Conservation (phyloP, 1,140 invertebrate genomes). For the Episyrphus balteatus region DNA sequence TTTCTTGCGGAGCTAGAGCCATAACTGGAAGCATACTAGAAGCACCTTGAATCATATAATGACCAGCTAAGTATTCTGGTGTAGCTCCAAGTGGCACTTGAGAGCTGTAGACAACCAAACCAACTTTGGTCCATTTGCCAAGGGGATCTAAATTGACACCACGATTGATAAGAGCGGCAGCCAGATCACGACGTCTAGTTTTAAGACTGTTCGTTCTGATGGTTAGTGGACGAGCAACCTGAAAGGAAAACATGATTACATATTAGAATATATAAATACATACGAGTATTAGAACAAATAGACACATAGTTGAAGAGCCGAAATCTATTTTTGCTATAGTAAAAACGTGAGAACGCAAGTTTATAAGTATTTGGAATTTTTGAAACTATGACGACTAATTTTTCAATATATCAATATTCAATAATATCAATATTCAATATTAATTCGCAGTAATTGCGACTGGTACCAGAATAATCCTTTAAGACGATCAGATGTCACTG, state of each 20-base stretch:
- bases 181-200: constrained; percentile 84
- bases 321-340: no score
- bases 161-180: constrained; percentile 85
- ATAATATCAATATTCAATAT: no score
- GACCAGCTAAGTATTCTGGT: constrained; percentile 96
- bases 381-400: no score
- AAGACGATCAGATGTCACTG: no score
- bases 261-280: not conserved
- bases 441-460: no score
- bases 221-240: constrained; percentile 88
- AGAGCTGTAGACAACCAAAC: constrained; percentile 90
- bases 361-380: no score
- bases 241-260: constrained; percentile 48
- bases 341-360: no score
- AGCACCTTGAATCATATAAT: constrained; percentile 97
- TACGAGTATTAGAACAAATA: not conserved
- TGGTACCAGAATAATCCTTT: no score
- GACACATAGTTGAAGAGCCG: not conserved
- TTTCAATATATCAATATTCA: no score
- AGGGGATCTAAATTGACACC: constrained; percentile 97
- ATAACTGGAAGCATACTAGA: constrained; percentile 94
- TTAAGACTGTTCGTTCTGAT: constrained; percentile 94
- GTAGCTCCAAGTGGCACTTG: constrained; percentile 97
- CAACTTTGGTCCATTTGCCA: constrained; percentile 98
- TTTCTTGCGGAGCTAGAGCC: constrained; percentile 92